Evolutionary conservation across 2,113 vertebrate species (phyloP).

Genomic region (Mesitornis unicolor): DNA sequence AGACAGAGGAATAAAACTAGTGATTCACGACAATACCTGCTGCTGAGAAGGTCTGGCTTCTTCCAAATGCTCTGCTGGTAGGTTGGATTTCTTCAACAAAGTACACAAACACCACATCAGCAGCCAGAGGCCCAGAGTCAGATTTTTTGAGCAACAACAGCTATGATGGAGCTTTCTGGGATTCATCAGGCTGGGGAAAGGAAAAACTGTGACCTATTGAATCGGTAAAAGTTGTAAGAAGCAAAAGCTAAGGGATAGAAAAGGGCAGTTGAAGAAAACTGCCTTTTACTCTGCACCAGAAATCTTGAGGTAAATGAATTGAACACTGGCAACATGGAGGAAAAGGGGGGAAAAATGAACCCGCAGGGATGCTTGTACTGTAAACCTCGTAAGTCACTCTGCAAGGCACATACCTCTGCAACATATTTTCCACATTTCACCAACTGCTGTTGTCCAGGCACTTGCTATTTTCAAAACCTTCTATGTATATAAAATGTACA

Average conservation of each 20-base stretch:
- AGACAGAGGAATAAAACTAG: neutral
- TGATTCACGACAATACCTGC: neutral
- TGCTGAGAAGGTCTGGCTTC: neutral
- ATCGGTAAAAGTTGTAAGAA: neutral
- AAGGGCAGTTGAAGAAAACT: neutral
- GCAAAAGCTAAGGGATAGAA: neutral
- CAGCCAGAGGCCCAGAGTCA: neutral
- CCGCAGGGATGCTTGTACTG: neutral
- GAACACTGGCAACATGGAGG: neutral
- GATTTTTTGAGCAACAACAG: neutral
- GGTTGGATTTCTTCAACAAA: neutral
- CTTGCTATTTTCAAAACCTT: conserved; percentile 51
- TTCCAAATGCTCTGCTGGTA: neutral
- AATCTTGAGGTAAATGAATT: neutral
- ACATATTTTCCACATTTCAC: conserved; percentile 52
- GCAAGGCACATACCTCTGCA: conserved; percentile 29
- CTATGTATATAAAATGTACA: conserved; percentile 33
- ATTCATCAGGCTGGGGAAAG: neutral
- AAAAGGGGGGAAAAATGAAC: neutral
- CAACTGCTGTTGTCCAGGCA: conserved; percentile 6
- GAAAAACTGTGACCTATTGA: neutral
- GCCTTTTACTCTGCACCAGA: neutral
- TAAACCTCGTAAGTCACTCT: conserved; percentile 46
- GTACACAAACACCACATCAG: neutral
- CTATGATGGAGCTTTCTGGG: neutral